Base-by-base conservation (phyloP, 2,113 vertebrate species). In the Psilopogon haemacephalus region DNA sequence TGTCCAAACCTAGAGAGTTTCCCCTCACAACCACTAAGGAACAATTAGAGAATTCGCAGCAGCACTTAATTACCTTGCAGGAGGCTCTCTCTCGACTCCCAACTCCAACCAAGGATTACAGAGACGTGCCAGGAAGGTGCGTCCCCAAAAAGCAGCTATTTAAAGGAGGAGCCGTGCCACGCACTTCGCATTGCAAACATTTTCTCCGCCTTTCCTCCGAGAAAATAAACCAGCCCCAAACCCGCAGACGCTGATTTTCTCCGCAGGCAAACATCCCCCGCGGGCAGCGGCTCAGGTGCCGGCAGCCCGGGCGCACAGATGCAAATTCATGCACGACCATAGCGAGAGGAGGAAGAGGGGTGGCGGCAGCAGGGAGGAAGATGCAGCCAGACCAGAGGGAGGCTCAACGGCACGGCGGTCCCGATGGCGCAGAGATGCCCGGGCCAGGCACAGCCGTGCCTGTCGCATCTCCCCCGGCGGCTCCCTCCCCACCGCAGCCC, bases 201-300 rank as follows among this genome's bases (percentile, higher is more conserved):
- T 15, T 42, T 6, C 20, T 42, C 4, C 16, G 1, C 40, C 33
- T 67, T 30, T 15, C 48, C 37, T 4, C 8, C 4, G 67, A 21
- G 15, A 15, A 4, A 32, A 32, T 5, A 28, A 40, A 0, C 4
- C 13, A 0, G 24, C 23, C 48, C 48, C 12, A 6, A 50, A 50
- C 48, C 48, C 24, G 6, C 37, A 38, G 26, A 2, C 0, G 30
- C 23, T 26, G 9, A 5, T 89, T 59, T 44, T 2, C 27, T 4
- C 69, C 2, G 50, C 0, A 8, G 1, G 1, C n/a, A 1, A 8
- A 12, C 1, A 8, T 28, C 5, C 2, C 0, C 67, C 0, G 46
- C 46, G 68, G 5, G 12, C 44, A 27, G 68, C 1, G 3, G 3
- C 44, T 13, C 88, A 56, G 77, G 81, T 68, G 81, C 15, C 14